These are phyloP conservation scores for Zootermopsis nevadensis DNA, from an alignment of 2,888 invertebrate genomes.

Conservation along the genomic window DNA sequence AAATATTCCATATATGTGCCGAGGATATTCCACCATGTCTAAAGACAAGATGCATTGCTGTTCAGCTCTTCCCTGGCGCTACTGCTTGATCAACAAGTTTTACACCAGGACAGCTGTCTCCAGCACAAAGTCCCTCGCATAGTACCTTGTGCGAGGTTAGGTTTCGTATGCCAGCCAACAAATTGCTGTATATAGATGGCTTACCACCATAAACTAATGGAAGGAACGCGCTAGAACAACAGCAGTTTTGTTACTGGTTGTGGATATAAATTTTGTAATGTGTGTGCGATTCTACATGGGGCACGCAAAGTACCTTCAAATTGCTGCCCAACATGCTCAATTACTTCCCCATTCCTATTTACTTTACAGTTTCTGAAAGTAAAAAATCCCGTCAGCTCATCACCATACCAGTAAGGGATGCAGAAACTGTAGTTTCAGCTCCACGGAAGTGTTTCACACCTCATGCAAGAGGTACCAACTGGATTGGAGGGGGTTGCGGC, in stretches of 20 bases:
- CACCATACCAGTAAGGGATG: no score
- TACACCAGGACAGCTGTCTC: neutral
- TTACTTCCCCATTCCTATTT: no score
- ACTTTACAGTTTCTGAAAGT: no score
- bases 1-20: no score
- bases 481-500: no score
- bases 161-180: neutral
- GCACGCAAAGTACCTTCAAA: no score
- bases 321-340: no score
- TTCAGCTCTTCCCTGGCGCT: neutral
- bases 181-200: neutral
- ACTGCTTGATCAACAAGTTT: slow-evolving; percentile 29
- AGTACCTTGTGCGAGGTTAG: slow-evolving; percentile 24
- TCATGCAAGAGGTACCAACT: no score
- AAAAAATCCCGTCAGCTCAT: no score
- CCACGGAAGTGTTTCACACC: no score
- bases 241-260: neutral
- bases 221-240: neutral
- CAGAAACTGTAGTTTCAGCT: no score
- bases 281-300: neutral
- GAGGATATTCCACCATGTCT: neutral
- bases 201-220: neutral
- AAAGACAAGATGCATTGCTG: neutral
- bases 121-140: neutral
- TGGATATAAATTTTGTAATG: neutral